These are phyloP conservation scores for Polyommatus icarus DNA, from an alignment of 2,888 invertebrate species.

Conservation along the genomic window DNA sequence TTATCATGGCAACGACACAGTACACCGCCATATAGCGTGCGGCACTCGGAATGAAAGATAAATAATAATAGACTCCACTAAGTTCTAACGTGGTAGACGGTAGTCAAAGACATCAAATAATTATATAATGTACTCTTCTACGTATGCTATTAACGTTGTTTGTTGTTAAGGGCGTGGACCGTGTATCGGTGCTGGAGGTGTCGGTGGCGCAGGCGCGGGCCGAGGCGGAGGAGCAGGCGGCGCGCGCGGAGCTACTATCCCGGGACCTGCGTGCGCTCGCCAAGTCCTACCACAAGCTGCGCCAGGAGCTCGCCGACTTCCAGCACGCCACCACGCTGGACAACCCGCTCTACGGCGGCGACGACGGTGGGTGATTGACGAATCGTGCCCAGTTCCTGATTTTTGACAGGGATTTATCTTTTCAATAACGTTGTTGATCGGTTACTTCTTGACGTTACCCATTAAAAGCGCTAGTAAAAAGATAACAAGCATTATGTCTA, in stretches of 20 bases:
- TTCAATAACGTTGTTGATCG: too few relatives aligned
- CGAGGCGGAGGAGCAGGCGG: constrained; percentile 57
- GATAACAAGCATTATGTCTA: too few relatives aligned
- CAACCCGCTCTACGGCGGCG: constrained; percentile 58
- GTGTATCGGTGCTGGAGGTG: constrained; percentile 73
- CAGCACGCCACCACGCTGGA: constrained; percentile 63
- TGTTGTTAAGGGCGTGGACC: constrained; percentile 57
- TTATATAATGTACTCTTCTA: neutral
- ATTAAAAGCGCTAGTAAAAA: too few relatives aligned
- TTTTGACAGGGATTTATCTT: neutral
- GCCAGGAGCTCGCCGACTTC: constrained; percentile 69
- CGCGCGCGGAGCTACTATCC: constrained; percentile 57
- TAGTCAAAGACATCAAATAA: too few relatives aligned
- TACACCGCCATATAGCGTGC: too few relatives aligned
- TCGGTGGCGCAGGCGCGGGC: constrained; percentile 76
- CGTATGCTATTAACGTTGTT: neutral
- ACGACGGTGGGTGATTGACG: constrained; percentile 56
- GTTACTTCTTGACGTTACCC: too few relatives aligned
- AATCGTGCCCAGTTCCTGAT: neutral
- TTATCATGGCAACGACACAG: too few relatives aligned
- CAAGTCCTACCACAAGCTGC: constrained; percentile 69
- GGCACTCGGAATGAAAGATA: too few relatives aligned
- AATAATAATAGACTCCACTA: too few relatives aligned
- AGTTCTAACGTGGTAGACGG: too few relatives aligned
- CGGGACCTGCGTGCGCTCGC: constrained; percentile 67